Percentiles rank a stretch among this genome's conserved stretches.
phyloP scores from a whole-genome alignment of 2,797 vertebrate species.

The Antrozous pallidus region DNA sequence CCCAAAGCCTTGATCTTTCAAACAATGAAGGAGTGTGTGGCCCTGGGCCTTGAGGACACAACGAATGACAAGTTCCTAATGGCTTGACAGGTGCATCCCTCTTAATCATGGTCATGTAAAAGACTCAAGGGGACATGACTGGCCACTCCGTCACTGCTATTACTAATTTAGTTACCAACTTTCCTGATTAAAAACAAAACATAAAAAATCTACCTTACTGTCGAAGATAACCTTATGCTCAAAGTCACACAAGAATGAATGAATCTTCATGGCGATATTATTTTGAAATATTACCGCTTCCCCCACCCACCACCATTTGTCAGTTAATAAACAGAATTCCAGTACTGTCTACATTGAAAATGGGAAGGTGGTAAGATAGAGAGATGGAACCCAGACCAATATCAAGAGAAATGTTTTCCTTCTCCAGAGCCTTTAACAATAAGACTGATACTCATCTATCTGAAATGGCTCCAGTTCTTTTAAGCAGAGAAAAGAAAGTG shows the following conservation, averaged over 20 bases:
- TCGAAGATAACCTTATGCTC: not conserved
- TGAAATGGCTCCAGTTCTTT: not conserved
- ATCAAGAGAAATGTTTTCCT: not conserved
- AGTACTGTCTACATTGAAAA: not conserved
- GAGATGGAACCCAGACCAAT: not conserved
- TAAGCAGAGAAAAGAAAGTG: constrained; percentile 34
- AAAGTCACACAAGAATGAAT: not conserved
- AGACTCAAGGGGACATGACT: not conserved
- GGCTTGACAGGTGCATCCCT: not conserved
- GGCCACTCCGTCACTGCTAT: not conserved
- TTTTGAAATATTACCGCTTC: not conserved
- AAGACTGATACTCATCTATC: not conserved
- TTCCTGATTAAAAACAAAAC: constrained; percentile 12
- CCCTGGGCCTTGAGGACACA: not conserved
- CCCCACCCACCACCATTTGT: not conserved
- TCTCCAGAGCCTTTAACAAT: not conserved
- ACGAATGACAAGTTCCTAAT: not conserved
- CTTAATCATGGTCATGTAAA: not conserved
- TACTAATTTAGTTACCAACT: not conserved
- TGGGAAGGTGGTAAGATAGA: not conserved
- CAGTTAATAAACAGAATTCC: not conserved
- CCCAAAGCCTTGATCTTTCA: not conserved
- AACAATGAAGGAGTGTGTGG: not conserved
- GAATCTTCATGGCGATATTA: not conserved
- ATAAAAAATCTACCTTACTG: not conserved